Evolutionary conservation across 53 echinoderm and acorn worm species (phyloP).

Genomic region (Echinometra lucunter): DNA sequence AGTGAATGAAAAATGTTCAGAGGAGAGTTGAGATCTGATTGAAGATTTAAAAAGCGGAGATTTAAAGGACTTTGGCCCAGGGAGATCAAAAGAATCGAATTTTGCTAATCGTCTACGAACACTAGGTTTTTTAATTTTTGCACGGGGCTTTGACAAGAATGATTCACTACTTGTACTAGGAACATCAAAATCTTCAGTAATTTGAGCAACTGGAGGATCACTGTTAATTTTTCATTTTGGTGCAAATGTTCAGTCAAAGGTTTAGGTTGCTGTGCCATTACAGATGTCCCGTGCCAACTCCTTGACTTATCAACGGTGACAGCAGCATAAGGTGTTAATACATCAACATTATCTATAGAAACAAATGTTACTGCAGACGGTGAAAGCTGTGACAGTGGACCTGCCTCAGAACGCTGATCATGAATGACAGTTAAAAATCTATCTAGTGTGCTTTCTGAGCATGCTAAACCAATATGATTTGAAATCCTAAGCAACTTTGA

Average conservation of each 20-base stretch:
- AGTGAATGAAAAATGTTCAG: constrained; percentile 5
- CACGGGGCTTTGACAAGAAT: too few species aligned
- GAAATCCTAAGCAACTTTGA: neutral
- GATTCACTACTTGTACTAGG: too few species aligned
- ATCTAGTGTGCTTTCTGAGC: constrained; percentile 36
- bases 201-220: neutral
- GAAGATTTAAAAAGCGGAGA: constrained; percentile 14
- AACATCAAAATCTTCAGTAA: neutral
- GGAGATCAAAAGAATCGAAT: too few species aligned
- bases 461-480: constrained; percentile 23
- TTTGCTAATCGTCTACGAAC: too few species aligned
- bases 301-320: constrained; percentile 18
- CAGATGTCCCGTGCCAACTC: constrained; percentile 72
- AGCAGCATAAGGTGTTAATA: constrained; percentile 44
- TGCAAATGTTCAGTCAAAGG: constrained; percentile 44
- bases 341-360: constrained; percentile 62
- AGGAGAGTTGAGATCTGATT: constrained; percentile 29
- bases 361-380: constrained; percentile 3
- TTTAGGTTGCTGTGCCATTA: constrained; percentile 68
- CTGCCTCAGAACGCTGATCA: neutral
- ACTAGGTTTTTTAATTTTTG: too few species aligned
- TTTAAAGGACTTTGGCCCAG: too few species aligned
- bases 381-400: neutral
- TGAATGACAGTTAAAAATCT: constrained; percentile 37
- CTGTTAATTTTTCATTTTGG: neutral